phyloP scores from a whole-genome alignment of 2,888 invertebrate species.

The Callosobruchus maculatus region DNA sequence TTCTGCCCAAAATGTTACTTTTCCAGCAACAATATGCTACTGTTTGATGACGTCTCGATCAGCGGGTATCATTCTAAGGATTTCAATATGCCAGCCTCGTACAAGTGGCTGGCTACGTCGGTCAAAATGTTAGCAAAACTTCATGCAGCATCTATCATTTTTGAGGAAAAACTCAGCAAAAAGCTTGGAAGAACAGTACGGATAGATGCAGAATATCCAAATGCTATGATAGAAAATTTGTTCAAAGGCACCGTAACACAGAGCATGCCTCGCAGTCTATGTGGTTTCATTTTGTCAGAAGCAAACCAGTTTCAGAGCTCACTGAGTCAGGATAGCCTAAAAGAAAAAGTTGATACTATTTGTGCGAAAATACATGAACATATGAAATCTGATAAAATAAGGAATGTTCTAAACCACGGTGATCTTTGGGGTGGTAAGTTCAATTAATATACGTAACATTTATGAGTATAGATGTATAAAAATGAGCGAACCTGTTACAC shows the following conservation, averaged over 20 bases:
- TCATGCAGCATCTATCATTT: conserved; percentile 40
- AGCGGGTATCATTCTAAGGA: neutral
- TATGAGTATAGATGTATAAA: no score
- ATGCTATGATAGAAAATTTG: no score
- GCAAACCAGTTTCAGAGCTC: no score
- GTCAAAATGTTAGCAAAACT: conserved; percentile 29
- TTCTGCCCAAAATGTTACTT: neutral
- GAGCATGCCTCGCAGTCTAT: conserved; percentile 10
- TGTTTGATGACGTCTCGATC: neutral
- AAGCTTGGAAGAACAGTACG: conserved; percentile 20
- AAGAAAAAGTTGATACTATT: conserved; percentile 10
- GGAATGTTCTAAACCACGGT: conserved; percentile 41
- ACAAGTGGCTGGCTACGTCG: neutral
- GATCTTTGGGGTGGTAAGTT: conserved; percentile 37
- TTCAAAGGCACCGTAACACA: no score
- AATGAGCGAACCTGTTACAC: no score
- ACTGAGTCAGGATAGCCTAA: neutral
- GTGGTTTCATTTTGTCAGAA: neutral
- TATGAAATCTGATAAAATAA: conserved; percentile 40
- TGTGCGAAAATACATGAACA: conserved; percentile 19
- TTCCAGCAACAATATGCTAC: neutral
- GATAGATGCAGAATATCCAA: conserved; percentile 34
- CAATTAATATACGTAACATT: no score
- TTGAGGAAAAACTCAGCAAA: conserved; percentile 26
- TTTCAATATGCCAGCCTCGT: neutral